phyloP scores from a whole-genome alignment of 1,140 invertebrate species.

The Phthorimaea operculella region DNA sequence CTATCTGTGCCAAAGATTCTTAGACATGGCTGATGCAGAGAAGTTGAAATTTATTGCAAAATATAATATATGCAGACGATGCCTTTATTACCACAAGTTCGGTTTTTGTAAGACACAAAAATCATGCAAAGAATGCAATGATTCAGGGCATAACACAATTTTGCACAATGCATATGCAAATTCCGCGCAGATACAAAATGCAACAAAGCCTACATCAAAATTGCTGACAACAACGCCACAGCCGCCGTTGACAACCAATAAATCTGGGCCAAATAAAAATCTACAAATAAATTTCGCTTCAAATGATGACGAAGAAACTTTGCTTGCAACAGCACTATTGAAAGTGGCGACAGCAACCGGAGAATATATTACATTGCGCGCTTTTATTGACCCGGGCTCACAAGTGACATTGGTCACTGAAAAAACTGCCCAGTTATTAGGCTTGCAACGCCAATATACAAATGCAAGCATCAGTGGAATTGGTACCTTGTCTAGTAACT shows the following conservation, averaged over 20 bases:
- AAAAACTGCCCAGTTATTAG: not conserved
- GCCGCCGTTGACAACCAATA: not conserved
- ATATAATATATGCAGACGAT: conserved; percentile 5
- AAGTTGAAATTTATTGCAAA: not conserved
- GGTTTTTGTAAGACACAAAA: conserved; percentile 3
- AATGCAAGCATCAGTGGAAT: not conserved
- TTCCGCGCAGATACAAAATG: not conserved
- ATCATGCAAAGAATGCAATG: conserved; percentile 6
- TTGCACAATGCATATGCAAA: conserved; percentile 6
- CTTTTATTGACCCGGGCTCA: not conserved
- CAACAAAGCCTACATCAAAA: not conserved
- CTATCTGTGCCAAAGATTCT: conserved; percentile 9
- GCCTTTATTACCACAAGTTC: not conserved
- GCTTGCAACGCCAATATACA: not conserved
- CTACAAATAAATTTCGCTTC: not conserved
- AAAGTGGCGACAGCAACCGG: not conserved
- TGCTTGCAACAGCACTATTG: not conserved
- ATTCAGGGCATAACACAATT: conserved; percentile 7
- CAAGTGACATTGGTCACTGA: not conserved
- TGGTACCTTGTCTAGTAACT: not conserved
- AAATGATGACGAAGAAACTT: not conserved
- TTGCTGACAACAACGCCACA: not conserved
- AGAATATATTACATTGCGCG: not conserved
- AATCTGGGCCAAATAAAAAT: not conserved
- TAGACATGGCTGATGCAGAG: not conserved